Conservation (phyloP, 2,113 vertebrate species). For the Atrichornis clamosus region DNA sequence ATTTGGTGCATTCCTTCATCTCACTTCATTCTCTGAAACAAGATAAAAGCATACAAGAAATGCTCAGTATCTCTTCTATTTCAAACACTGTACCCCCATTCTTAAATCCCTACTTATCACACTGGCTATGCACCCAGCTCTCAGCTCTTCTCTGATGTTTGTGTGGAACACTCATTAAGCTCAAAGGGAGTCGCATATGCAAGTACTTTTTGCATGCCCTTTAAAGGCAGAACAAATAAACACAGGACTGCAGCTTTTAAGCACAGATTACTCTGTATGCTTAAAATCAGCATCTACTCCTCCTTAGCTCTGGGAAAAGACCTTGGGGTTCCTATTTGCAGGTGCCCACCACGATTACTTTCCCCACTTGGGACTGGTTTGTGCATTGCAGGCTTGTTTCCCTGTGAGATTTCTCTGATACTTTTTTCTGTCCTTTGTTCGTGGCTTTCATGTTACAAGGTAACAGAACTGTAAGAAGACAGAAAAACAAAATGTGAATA, state of each 20-base stretch:
- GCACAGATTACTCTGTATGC: not conserved
- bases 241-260: not conserved
- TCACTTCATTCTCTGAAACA: not conserved
- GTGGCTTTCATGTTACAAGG: not conserved
- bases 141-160: not conserved
- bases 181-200: not conserved
- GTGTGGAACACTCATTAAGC: not conserved
- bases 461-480: not conserved
- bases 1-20: constrained; percentile 30
- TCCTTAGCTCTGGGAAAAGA: not conserved
- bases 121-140: not conserved
- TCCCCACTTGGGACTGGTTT: not conserved
- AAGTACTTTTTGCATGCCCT: not conserved
- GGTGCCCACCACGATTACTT: not conserved
- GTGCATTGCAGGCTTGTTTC: not conserved
- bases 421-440: not conserved
- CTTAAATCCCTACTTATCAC: not conserved
- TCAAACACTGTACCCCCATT: not conserved
- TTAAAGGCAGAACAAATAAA: constrained; percentile 34
- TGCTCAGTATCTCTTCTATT: not conserved
- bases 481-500: not conserved
- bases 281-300: not conserved
- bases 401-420: not conserved
- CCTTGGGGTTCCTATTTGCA: constrained; percentile 24
- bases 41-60: constrained; percentile 18